Percentiles rank a stretch among this genome's conserved stretches.
Evolutionary conservation across 2,888 invertebrate species (phyloP).

Genomic region (Spatulosminthurus flaviceps): DNA sequence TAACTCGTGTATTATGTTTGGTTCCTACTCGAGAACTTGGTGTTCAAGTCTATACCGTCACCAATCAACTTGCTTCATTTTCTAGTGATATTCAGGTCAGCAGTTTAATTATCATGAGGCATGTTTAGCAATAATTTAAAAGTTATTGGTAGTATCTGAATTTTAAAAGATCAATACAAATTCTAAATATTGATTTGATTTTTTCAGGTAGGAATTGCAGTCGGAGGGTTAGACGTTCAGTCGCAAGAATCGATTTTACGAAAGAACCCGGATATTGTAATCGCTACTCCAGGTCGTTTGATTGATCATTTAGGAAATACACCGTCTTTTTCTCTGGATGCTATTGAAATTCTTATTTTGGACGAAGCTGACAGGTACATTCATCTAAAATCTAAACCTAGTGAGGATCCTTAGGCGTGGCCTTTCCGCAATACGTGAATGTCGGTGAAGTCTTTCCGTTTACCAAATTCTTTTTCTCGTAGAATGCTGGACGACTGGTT

Average conservation of each 20-base stretch:
- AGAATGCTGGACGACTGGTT: conserved; percentile 98
- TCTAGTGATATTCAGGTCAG: conserved; percentile 70
- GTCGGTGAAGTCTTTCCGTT: not conserved
- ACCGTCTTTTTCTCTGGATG: conserved; percentile 87
- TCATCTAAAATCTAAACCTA: not conserved
- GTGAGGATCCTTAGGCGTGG: no score
- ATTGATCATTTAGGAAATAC: conserved; percentile 97
- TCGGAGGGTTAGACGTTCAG: conserved; percentile 88
- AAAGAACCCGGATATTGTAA: conserved; percentile 93
- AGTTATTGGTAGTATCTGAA: no score
- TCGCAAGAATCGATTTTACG: conserved; percentile 81
- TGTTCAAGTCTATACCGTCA: conserved; percentile 96
- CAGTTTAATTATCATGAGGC: not conserved
- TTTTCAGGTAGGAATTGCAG: conserved; percentile 79
- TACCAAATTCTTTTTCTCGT: not conserved
- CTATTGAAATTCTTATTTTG: conserved; percentile 86
- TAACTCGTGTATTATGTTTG: conserved; percentile 87
- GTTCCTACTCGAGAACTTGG: conserved; percentile 98
- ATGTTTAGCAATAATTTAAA: no score
- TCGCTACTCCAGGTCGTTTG: conserved; percentile 97
- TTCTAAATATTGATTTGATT: conserved; percentile 24
- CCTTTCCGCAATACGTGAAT: not conserved
- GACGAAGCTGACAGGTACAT: conserved; percentile 78
- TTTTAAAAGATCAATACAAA: conserved; percentile 7
- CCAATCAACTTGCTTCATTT: conserved; percentile 88